phyloP scores from a whole-genome alignment of 1,140 invertebrate species.

The Zaprionus inermis region DNA sequence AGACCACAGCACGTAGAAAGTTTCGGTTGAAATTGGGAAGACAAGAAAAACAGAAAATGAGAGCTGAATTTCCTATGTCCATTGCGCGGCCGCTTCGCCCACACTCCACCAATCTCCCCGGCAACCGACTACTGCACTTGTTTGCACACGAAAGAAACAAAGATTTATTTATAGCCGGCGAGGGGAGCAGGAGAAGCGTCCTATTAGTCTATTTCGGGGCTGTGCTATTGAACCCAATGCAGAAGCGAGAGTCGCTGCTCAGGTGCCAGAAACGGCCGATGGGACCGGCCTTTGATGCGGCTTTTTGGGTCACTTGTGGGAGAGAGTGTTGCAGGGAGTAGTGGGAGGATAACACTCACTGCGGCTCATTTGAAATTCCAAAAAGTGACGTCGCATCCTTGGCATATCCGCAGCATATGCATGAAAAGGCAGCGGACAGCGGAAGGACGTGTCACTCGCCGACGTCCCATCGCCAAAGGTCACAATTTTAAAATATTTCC shows the following conservation, averaged over 20 bases:
- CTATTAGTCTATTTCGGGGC: constrained; percentile 72
- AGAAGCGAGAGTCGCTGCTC: constrained; percentile 12
- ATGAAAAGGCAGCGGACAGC: constrained; percentile 23
- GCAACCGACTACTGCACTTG: constrained; percentile 60
- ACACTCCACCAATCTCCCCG: constrained; percentile 5
- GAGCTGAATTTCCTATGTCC: constrained; percentile 57
- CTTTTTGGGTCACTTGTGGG: not conserved
- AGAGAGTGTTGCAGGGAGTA: not conserved
- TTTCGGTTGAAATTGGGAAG: constrained; percentile 37
- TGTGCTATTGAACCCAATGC: constrained; percentile 77
- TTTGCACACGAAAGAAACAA: constrained; percentile 70
- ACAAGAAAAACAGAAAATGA: constrained; percentile 22
- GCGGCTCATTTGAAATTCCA: constrained; percentile 69
- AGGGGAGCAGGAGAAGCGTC: constrained; percentile 23
- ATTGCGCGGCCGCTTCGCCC: constrained; percentile 34
- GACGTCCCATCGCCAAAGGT: constrained; percentile 58
- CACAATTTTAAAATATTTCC: constrained; percentile 46
- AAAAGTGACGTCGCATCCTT: constrained; percentile 58
- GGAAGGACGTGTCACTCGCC: constrained; percentile 39
- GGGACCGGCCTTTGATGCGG: constrained; percentile 32
- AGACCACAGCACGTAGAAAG: constrained; percentile 50
- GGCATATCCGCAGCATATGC: constrained; percentile 47
- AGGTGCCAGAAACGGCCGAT: constrained; percentile 16
- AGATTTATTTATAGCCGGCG: constrained; percentile 59
- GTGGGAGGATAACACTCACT: constrained; percentile 22